Evolutionary conservation across 2,113 vertebrate genomes (phyloP).

Genomic region (Notechis scutatus): DNA sequence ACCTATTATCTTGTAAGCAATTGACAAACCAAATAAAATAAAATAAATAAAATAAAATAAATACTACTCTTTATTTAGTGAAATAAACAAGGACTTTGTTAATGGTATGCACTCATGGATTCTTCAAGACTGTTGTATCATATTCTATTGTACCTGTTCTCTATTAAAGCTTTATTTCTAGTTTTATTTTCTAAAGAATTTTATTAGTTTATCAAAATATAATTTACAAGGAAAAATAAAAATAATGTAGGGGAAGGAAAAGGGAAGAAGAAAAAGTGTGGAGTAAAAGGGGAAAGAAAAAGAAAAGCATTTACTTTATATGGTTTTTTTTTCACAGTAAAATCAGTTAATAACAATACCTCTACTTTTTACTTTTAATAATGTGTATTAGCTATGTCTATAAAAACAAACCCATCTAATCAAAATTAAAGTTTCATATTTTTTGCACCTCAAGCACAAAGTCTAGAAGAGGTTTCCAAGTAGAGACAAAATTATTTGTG

Average conservation of each 20-base stretch:
- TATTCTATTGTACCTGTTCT: not conserved
- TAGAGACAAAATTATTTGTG: not conserved
- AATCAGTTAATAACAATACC: not conserved
- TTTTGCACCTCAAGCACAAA: not conserved
- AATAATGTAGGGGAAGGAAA: not conserved
- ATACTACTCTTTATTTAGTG: not conserved
- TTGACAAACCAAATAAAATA: too few species aligned
- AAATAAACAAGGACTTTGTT: not conserved
- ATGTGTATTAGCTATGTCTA: not conserved
- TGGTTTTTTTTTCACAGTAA: not conserved
- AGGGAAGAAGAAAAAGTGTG: not conserved
- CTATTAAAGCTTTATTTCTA: not conserved
- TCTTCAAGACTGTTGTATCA: not conserved
- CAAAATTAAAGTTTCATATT: not conserved
- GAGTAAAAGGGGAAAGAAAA: not conserved
- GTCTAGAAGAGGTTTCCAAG: not conserved
- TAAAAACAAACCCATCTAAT: not conserved
- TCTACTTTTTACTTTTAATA: not conserved
- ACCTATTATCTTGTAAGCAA: too few species aligned
- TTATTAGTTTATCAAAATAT: not conserved
- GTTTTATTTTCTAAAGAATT: not conserved
- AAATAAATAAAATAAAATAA: too few species aligned
- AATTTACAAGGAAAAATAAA: not conserved
- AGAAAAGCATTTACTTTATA: not conserved
- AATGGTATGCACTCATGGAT: not conserved